phyloP scores from a whole-genome alignment of 2,888 invertebrate genomes.

The Drepanosiphum platanoidis region DNA sequence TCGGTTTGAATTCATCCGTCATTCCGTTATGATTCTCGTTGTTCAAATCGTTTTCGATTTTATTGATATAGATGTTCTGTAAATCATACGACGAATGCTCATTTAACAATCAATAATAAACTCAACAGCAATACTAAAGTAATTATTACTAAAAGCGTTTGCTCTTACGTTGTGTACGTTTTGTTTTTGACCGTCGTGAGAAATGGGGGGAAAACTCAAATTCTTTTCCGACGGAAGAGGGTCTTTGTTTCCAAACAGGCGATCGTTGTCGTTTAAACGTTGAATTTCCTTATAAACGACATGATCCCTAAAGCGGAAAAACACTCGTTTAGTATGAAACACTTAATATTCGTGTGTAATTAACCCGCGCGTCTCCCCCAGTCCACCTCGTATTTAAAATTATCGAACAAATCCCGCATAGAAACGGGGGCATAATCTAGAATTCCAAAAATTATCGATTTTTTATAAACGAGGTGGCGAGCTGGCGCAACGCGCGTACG shows the following conservation, averaged over 20 bases:
- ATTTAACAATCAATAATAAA: background rate
- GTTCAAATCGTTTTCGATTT: slow-evolving; percentile 35
- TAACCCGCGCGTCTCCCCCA: too few relatives aligned
- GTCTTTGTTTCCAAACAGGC: background rate
- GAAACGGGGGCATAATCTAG: too few relatives aligned
- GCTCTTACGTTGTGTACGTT: slow-evolving; percentile 27
- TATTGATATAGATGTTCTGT: slow-evolving; percentile 36
- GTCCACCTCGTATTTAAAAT: too few relatives aligned
- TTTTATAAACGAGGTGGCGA: too few relatives aligned
- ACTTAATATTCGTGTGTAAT: background rate
- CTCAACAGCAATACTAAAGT: background rate
- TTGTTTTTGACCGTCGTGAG: slow-evolving; percentile 38
- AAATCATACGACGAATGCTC: background rate
- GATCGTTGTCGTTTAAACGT: slow-evolving; percentile 23
- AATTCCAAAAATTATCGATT: too few relatives aligned
- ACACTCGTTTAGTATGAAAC: background rate
- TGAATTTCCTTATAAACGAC: background rate
- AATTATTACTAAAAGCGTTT: background rate
- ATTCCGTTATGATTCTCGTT: slow-evolving; percentile 22
- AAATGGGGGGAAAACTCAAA: slow-evolving; percentile 56
- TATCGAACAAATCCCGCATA: too few relatives aligned
- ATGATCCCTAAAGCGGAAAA: slow-evolving; percentile 19
- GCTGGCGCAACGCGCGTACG: too few relatives aligned
- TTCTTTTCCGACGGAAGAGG: slow-evolving; percentile 8
- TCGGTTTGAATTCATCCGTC: slow-evolving; percentile 40